Evolutionary conservation across 53 echinoderm and acorn worm genomes (phyloP).

Genomic region (Hippasteria phrygiana): DNA sequence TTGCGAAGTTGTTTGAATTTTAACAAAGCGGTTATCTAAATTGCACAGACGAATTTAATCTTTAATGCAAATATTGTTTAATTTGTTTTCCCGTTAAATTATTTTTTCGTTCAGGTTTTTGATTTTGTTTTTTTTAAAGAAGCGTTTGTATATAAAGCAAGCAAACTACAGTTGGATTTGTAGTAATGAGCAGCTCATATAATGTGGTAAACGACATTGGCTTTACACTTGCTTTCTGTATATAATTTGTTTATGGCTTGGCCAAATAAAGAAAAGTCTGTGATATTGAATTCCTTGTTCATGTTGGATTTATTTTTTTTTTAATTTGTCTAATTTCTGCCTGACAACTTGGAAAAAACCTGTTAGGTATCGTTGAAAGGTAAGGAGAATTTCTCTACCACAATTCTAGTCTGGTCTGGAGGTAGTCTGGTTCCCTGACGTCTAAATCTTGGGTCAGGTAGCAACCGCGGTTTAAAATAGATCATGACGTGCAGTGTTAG

Average conservation of each 20-base stretch:
- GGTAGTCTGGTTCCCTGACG: too few species aligned
- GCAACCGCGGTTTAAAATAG: too few species aligned
- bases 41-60: slow-evolving; percentile 19
- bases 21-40: neutral
- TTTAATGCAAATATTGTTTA: slow-evolving; percentile 36
- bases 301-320: neutral
- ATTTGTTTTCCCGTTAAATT: slow-evolving; percentile 13
- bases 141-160: slow-evolving; percentile 64
- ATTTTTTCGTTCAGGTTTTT: slow-evolving; percentile 54
- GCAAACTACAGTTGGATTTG: slow-evolving; percentile 23
- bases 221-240: slow-evolving; percentile 55
- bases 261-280: slow-evolving; percentile 55
- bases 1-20: neutral
- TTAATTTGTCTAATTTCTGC: too few species aligned
- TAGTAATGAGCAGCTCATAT: neutral
- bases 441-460: too few species aligned
- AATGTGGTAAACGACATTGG: neutral
- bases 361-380: too few species aligned
- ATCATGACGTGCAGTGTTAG: too few species aligned
- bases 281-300: neutral
- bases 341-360: too few species aligned
- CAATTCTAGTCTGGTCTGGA: too few species aligned
- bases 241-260: slow-evolving; percentile 63
- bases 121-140: slow-evolving; percentile 32
- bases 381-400: too few species aligned